Evolutionary conservation across 2,797 vertebrate genomes (phyloP).

Genomic region (Pseudochirops cupreus): DNA sequence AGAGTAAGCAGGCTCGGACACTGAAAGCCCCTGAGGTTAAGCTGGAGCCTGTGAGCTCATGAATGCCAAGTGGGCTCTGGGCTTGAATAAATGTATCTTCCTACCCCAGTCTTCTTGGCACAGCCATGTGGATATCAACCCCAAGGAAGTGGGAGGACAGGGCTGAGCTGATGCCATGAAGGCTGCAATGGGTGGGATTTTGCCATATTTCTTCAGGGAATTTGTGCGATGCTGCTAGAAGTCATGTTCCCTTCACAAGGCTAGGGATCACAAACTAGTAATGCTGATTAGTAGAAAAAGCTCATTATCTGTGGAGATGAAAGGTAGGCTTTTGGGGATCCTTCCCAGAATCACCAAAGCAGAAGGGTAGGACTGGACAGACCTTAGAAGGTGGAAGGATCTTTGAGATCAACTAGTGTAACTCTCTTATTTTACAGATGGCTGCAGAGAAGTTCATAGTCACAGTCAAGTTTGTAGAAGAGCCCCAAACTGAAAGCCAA

Average conservation of each 20-base stretch:
- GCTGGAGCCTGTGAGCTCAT: background rate
- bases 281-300: background rate
- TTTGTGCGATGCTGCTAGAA: background rate
- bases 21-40: background rate
- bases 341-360: background rate
- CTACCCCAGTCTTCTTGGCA: background rate
- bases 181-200: background rate
- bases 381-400: background rate
- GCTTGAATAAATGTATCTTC: background rate
- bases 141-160: background rate
- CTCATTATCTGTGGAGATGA: background rate
- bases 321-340: background rate
- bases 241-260: background rate
- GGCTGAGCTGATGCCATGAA: background rate
- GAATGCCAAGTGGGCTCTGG: background rate
- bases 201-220: background rate
- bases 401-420: background rate
- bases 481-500: background rate
- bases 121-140: background rate
- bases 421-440: background rate
- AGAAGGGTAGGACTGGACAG: background rate
- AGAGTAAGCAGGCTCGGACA: background rate
- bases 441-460: background rate
- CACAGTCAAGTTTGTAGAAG: background rate
- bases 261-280: background rate